Conservation (phyloP, 1,140 invertebrate genomes). For the Rhagoletis zephyria region DNA sequence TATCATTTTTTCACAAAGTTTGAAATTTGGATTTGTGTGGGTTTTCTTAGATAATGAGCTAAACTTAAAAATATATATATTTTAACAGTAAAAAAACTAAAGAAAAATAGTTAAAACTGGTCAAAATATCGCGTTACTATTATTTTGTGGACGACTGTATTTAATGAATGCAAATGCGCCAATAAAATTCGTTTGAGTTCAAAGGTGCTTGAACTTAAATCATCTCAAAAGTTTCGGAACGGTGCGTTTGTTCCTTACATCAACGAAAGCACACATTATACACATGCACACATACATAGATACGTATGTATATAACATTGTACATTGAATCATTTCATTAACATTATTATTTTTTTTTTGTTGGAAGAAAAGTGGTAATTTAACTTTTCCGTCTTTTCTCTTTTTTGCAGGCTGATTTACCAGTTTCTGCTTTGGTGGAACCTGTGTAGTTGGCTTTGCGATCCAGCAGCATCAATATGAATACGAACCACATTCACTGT, state of each 20-base stretch:
- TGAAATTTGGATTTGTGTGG: no score
- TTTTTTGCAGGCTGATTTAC: conserved; percentile 26
- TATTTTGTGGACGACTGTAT: no score
- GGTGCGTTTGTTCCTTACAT: no score
- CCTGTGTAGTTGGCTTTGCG: neutral
- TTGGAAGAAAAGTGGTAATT: conserved; percentile 6
- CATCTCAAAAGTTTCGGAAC: no score
- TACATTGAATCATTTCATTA: conserved; percentile 19
- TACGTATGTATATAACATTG: neutral
- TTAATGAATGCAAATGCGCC: neutral
- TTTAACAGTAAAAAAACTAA: no score
- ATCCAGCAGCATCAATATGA: neutral
- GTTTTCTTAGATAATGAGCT: no score
- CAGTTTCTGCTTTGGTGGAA: conserved; percentile 41
- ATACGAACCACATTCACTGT: neutral
- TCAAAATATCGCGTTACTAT: no score
- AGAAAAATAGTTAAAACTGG: no score
- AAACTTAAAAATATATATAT: no score
- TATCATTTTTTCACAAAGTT: no score
- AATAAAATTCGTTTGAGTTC: neutral
- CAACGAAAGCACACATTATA: neutral
- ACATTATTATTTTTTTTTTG: conserved; percentile 19
- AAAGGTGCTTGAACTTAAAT: conserved; percentile 28
- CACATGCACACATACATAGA: neutral
- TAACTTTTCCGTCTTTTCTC: conserved; percentile 20